Conservation (phyloP, 2,888 invertebrate species). For the Rhimphoctona megacephalus region DNA sequence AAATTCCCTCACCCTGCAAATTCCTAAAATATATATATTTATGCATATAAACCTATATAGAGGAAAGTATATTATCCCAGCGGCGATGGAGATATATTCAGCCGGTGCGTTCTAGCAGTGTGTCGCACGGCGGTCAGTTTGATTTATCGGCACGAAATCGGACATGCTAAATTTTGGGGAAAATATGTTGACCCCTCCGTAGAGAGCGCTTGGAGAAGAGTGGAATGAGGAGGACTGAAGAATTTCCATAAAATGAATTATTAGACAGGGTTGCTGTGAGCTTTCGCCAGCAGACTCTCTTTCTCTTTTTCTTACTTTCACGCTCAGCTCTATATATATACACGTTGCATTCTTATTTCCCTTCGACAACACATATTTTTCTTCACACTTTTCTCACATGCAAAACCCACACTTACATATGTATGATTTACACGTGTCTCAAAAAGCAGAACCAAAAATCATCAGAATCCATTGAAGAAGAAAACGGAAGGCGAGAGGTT, state of each 20-base stretch:
- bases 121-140: conserved; percentile 80
- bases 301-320: not conserved
- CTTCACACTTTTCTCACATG: conserved; percentile 31
- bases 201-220: conserved; percentile 22
- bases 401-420: conserved; percentile 1
- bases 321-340: not conserved
- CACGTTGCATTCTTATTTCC: conserved; percentile 18
- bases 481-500: conserved; percentile 47
- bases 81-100: conserved; percentile 61
- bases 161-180: conserved; percentile 82
- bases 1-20: conserved; percentile 24
- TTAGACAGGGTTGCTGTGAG: conserved; percentile 74
- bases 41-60: conserved; percentile 32
- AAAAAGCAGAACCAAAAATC: conserved; percentile 25
- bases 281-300: conserved; percentile 42
- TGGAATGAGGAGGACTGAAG: conserved; percentile 36
- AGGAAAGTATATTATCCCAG: conserved; percentile 53
- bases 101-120: conserved; percentile 39
- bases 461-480: conserved; percentile 56
- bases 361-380: conserved; percentile 58
- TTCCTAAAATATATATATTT: conserved; percentile 15
- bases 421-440: conserved; percentile 4
- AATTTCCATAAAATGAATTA: conserved; percentile 82
- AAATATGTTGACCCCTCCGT: conserved; percentile 81
- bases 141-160: conserved; percentile 83